Evolutionary conservation across 2,113 vertebrate genomes (phyloP).

Genomic region (Oreochromis spilurus): DNA sequence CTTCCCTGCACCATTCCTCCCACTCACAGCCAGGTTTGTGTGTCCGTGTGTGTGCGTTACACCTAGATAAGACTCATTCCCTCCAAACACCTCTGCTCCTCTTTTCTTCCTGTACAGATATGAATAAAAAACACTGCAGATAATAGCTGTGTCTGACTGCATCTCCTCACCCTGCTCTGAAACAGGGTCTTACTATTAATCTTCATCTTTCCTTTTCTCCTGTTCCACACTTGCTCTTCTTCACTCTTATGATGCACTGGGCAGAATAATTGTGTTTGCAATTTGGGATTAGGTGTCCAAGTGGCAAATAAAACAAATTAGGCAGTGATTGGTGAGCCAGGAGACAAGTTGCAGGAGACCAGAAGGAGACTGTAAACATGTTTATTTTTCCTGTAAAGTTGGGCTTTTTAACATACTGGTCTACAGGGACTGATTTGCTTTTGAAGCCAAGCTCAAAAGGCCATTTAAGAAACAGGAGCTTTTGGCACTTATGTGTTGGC

Average conservation of each 20-base stretch:
- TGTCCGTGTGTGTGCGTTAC: neutral
- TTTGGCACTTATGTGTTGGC: neutral
- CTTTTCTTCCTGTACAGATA: neutral
- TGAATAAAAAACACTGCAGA: conserved; percentile 24
- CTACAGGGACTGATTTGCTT: neutral
- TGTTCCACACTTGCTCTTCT: neutral
- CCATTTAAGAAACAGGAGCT: neutral
- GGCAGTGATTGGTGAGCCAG: neutral
- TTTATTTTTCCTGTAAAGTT: neutral
- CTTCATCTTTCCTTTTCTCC: neutral
- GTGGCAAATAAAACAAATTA: conserved; percentile 37
- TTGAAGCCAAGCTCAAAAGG: neutral
- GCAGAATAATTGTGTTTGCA: neutral
- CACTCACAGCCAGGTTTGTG: neutral
- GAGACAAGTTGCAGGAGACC: neutral
- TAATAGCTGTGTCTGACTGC: neutral
- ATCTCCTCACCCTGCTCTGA: conserved; percentile 7
- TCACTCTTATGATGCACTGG: neutral
- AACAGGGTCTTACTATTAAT: neutral
- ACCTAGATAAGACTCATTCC: neutral
- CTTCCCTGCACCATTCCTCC: neutral
- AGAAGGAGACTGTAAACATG: neutral
- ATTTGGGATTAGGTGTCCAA: neutral
- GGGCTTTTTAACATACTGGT: neutral
- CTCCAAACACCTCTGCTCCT: neutral